These are phyloP conservation scores for Herpetotheres cachinnans DNA, from an alignment of 2,113 vertebrate species.

Conservation along the genomic window DNA sequence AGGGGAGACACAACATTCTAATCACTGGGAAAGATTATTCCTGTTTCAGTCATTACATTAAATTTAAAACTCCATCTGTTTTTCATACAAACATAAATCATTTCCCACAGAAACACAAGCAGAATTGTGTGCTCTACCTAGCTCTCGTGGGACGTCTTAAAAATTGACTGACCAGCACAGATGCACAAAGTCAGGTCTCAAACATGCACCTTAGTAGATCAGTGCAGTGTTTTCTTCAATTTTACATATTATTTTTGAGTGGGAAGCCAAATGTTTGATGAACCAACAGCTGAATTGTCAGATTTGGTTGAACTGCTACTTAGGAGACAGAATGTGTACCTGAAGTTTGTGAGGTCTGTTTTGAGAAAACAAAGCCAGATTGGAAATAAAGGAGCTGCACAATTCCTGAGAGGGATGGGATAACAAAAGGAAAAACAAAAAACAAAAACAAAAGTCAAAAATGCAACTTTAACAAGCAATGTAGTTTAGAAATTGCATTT, in stretches of 20 bases:
- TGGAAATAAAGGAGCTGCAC: neutral
- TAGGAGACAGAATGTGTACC: neutral
- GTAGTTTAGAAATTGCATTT: neutral
- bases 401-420: neutral
- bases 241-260: neutral
- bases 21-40: neutral
- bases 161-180: neutral
- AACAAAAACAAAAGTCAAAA: rapidly evolving
- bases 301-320: neutral
- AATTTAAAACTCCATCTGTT: neutral
- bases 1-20: neutral
- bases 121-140: neutral
- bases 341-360: neutral
- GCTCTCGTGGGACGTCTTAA: neutral
- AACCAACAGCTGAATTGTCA: neutral
- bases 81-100: neutral
- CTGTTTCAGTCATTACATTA: neutral
- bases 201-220: neutral
- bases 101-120: neutral
- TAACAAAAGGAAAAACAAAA: neutral
- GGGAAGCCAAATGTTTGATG: neutral
- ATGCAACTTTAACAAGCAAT: neutral
- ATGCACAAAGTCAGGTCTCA: neutral
- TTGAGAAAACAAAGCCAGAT: neutral
- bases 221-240: neutral